Percentiles rank a stretch among this genome's conserved stretches.
Conservation (phyloP, 2,888 invertebrate species). For the Lycocerus yunnanus region DNA sequence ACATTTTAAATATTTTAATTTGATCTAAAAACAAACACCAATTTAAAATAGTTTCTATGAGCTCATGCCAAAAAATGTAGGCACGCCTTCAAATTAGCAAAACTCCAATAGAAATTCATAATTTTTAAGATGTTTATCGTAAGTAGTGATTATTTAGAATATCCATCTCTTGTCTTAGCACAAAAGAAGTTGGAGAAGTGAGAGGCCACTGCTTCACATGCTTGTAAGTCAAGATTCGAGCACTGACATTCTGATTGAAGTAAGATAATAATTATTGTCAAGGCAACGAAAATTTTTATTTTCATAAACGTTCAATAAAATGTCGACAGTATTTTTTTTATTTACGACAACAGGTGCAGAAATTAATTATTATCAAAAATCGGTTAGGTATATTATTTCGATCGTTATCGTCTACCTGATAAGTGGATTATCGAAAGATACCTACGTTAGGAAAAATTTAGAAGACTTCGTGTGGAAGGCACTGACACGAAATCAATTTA, state of each 20-base stretch:
- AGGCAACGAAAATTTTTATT: constrained; percentile 23
- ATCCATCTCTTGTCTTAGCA: constrained; percentile 39
- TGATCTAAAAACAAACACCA: constrained; percentile 1
- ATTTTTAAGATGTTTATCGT: constrained; percentile 31
- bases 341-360: neutral
- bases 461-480: neutral
- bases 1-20: neutral
- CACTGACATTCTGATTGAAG: constrained; percentile 24
- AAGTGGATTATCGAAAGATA: neutral
- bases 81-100: constrained; percentile 14
- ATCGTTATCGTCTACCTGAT: neutral
- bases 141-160: constrained; percentile 33
- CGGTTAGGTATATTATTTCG: neutral
- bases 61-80: constrained; percentile 6
- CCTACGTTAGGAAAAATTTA: neutral
- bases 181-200: constrained; percentile 35
- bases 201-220: constrained; percentile 28
- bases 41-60: constrained; percentile 9
- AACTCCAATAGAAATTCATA: constrained; percentile 16
- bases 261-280: constrained; percentile 39
- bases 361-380: neutral
- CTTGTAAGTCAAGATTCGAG: constrained; percentile 28
- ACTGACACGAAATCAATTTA: constrained; percentile 11
- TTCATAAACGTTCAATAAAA: constrained; percentile 1
- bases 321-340: neutral